Percentiles rank a stretch among this genome's conserved stretches.
Evolutionary conservation across 2,888 invertebrate genomes (phyloP).

Genomic region (Xestoiulus laeticollis): DNA sequence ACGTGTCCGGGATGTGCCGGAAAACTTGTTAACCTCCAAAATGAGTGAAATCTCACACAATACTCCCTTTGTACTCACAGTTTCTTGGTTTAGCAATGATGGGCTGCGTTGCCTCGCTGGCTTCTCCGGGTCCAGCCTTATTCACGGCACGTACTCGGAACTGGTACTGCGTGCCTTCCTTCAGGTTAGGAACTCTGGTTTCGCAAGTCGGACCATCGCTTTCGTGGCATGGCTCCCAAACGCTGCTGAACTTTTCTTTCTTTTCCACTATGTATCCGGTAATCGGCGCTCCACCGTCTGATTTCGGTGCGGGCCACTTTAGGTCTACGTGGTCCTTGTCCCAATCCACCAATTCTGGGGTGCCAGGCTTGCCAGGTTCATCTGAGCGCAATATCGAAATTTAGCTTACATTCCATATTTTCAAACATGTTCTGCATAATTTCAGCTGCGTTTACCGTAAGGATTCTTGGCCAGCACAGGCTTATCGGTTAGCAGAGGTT

Average conservation of each 20-base stretch:
- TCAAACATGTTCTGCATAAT: not conserved
- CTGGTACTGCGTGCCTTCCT: constrained; percentile 66
- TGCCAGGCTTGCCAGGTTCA: constrained; percentile 84
- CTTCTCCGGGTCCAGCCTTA: constrained; percentile 65
- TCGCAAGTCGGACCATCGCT: constrained; percentile 54
- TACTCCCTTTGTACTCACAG: constrained; percentile 66
- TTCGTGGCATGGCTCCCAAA: constrained; percentile 71
- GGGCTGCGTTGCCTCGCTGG: constrained; percentile 78
- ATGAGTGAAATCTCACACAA: not conserved
- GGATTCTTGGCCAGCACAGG: constrained; percentile 95
- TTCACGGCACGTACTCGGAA: constrained; percentile 66
- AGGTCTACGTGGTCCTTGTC: constrained; percentile 87
- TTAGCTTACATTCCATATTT: not conserved
- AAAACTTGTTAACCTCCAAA: too few species aligned
- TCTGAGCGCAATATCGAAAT: constrained; percentile 66
- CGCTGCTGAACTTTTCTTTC: constrained; percentile 79
- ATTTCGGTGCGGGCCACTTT: constrained; percentile 82
- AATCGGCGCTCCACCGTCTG: constrained; percentile 80
- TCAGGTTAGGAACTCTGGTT: constrained; percentile 63
- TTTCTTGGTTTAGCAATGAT: constrained; percentile 95
- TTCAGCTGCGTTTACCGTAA: constrained; percentile 72
- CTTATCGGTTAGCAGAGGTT: constrained; percentile 91
- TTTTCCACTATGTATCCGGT: constrained; percentile 89
- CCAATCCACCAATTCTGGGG: constrained; percentile 80
- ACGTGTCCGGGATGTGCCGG: too few species aligned